phyloP scores from a whole-genome alignment of 2,113 vertebrate genomes.

The Chloropsis cyanopogon region DNA sequence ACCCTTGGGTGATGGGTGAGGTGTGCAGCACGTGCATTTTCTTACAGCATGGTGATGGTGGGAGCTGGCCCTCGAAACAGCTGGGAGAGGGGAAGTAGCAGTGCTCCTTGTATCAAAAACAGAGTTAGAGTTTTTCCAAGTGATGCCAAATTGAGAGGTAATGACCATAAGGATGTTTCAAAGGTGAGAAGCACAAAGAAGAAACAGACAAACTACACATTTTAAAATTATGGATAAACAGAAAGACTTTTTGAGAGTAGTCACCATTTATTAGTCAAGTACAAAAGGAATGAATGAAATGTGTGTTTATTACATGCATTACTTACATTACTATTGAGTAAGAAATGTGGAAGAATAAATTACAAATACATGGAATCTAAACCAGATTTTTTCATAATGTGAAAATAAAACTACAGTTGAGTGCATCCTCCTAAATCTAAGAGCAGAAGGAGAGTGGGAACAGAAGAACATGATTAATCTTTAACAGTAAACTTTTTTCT shows the following conservation, averaged over 20 bases:
- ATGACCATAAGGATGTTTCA: background rate
- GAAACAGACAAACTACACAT: background rate
- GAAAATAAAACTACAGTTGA: slow-evolving; percentile 23
- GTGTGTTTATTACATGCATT: background rate
- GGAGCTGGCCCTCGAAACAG: background rate
- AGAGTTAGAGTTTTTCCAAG: background rate
- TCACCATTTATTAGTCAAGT: background rate
- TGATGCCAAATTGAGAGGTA: background rate
- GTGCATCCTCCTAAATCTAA: slow-evolving; percentile 1
- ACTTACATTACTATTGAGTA: background rate
- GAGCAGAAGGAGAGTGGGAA: slow-evolving; percentile 66
- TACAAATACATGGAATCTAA: background rate
- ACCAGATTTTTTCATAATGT: background rate
- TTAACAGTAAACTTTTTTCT: slow-evolving; percentile 60
- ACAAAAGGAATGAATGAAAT: background rate
- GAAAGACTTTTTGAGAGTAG: background rate
- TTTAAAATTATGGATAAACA: background rate
- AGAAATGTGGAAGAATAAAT: background rate
- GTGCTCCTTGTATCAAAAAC: background rate
- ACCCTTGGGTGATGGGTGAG: background rate
- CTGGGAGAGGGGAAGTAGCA: background rate
- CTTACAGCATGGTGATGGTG: background rate
- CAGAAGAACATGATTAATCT: slow-evolving; percentile 63
- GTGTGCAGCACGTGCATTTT: background rate
- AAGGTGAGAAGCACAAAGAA: background rate